Evolutionary conservation across 2,888 invertebrate species (phyloP).

Genomic region (Acronicta psi): DNA sequence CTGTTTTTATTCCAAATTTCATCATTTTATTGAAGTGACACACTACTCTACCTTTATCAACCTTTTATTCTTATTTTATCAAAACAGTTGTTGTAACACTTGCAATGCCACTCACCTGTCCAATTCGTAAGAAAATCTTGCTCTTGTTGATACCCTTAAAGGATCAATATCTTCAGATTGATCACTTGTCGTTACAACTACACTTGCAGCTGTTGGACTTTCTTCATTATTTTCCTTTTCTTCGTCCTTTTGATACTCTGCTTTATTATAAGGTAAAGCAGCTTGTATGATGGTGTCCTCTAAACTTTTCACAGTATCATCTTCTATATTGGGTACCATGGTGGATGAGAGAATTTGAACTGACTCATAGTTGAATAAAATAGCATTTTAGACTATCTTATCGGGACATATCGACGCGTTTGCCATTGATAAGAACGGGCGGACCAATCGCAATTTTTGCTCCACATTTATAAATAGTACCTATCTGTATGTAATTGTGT

Average conservation of each 20-base stretch:
- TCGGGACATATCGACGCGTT: conserved; percentile 22
- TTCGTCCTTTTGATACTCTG: conserved; percentile 19
- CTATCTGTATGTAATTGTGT: too few relatives aligned
- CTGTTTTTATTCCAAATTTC: too few relatives aligned
- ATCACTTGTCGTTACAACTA: background rate
- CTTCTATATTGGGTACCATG: conserved; percentile 35
- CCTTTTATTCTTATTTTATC: too few relatives aligned
- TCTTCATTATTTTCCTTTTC: background rate
- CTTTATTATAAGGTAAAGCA: conserved; percentile 37
- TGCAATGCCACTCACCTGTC: conserved; percentile 30
- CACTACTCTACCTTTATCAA: too few relatives aligned
- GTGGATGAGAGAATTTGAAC: conserved; percentile 6
- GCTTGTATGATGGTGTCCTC: conserved; percentile 13
- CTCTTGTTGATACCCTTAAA: conserved; percentile 28
- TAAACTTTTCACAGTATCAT: conserved; percentile 3
- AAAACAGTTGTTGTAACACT: too few relatives aligned
- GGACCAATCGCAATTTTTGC: conserved; percentile 8
- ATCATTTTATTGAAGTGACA: too few relatives aligned
- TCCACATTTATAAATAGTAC: background rate
- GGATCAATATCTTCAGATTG: background rate
- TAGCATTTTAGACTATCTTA: conserved; percentile 27
- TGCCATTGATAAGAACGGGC: conserved; percentile 30
- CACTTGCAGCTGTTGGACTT: background rate
- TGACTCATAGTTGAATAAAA: conserved; percentile 11
- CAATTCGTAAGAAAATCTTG: conserved; percentile 43